Evolutionary conservation across 2,888 invertebrate species (phyloP).

Genomic region (Cantharis rustica): DNA sequence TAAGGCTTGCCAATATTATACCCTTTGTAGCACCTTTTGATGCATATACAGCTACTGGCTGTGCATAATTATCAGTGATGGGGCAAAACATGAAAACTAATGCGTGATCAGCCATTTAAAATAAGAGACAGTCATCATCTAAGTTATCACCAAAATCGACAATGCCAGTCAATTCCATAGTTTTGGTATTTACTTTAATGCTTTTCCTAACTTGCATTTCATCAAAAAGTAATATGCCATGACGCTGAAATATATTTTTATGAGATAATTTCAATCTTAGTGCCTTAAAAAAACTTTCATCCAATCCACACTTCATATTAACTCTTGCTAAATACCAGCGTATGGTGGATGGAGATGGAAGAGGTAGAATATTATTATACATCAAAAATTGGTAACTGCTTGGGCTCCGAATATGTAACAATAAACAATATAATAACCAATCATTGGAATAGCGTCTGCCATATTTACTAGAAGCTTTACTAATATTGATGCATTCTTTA

Average conservation of each 20-base stretch:
- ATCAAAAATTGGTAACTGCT: conserved; percentile 5
- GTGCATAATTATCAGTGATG: too few species aligned
- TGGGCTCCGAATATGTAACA: too few species aligned
- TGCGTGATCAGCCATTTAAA: too few species aligned
- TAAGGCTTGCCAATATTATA: too few species aligned
- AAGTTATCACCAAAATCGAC: conserved; percentile 11
- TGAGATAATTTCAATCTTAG: conserved; percentile 4
- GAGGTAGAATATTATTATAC: conserved; percentile 9
- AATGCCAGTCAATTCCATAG: conserved; percentile 12
- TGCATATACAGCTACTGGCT: too few species aligned
- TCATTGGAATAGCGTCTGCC: conserved; percentile 9
- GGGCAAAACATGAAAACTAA: too few species aligned
- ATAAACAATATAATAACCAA: too few species aligned
- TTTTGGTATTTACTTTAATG: conserved; percentile 5
- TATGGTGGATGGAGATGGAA: conserved; percentile 5
- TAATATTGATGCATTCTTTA: conserved; percentile 9
- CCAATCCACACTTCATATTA: conserved; percentile 16
- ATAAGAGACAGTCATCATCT: neutral
- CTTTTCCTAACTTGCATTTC: conserved; percentile 15
- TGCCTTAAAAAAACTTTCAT: conserved; percentile 16
- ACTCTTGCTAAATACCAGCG: conserved; percentile 8
- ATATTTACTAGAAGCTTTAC: neutral
- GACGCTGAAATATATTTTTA: conserved; percentile 1
- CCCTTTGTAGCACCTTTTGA: too few species aligned
- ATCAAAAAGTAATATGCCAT: conserved; percentile 10